These are phyloP conservation scores for Blastobasis adustella DNA, from an alignment of 2,888 invertebrate genomes.

Conservation along the genomic window DNA sequence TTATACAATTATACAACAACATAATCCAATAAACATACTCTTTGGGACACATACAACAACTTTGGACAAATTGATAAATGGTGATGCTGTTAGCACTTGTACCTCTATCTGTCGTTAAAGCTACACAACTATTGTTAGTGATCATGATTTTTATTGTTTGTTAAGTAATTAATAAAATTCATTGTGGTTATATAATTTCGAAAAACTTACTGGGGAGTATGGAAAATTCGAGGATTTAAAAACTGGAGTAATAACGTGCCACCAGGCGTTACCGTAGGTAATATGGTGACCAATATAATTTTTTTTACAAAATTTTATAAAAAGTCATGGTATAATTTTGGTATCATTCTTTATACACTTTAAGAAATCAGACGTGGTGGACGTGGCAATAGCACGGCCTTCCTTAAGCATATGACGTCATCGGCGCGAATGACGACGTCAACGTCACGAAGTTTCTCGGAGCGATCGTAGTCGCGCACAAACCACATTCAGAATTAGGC, in stretches of 20 bases:
- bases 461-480: background rate
- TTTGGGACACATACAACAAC: constrained; percentile 68
- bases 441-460: background rate
- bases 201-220: background rate
- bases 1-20: constrained; percentile 67
- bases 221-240: background rate
- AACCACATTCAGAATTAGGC: background rate
- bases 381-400: background rate
- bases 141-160: constrained; percentile 2
- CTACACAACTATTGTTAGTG: constrained; percentile 9
- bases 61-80: constrained; percentile 55
- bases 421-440: background rate
- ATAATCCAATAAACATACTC: constrained; percentile 63
- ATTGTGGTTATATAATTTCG: constrained; percentile 4
- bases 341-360: constrained; percentile 5
- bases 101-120: background rate
- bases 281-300: too few species aligned
- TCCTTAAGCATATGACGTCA: background rate
- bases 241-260: background rate
- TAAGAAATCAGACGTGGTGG: constrained; percentile 2
- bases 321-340: constrained; percentile 14
- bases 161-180: constrained; percentile 7
- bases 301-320: constrained; percentile 7
- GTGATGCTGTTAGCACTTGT: constrained; percentile 4
- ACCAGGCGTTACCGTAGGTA: too few species aligned